phyloP scores from a whole-genome alignment of 2,797 vertebrate species.

The Novumbra hubbsi region DNA sequence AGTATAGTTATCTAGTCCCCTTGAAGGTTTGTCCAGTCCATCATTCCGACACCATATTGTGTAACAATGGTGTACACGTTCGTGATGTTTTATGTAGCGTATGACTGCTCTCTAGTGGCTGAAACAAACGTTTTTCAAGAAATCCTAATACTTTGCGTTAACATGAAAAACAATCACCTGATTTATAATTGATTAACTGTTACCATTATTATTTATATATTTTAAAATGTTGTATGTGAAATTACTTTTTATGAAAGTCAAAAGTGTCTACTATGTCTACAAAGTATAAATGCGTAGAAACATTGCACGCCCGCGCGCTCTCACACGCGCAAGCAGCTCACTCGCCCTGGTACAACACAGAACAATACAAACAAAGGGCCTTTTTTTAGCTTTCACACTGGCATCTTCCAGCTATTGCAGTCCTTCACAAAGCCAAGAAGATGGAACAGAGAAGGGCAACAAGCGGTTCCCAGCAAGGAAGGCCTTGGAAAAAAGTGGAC shows the following conservation, averaged over 20 bases:
- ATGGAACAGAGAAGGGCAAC: constrained; percentile 63
- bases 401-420: constrained; percentile 44
- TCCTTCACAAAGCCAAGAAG: constrained; percentile 41
- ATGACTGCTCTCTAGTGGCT: constrained; percentile 37
- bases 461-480: constrained; percentile 51
- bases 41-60: too few species aligned
- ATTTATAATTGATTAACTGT: neutral
- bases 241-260: neutral
- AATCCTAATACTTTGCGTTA: neutral
- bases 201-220: neutral
- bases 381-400: constrained; percentile 52
- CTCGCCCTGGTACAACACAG: constrained; percentile 75
- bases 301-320: constrained; percentile 14
- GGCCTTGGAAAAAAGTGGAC: constrained; percentile 63
- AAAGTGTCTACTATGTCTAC: neutral
- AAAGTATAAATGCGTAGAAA: neutral
- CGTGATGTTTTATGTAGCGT: neutral
- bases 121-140: neutral
- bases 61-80: too few species aligned
- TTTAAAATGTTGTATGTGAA: neutral
- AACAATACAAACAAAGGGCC: constrained; percentile 76
- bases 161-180: neutral
- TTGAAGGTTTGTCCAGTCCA: neutral
- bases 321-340: constrained; percentile 39
- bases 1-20: neutral